A percentile compares a stretch with the other conserved stretches of the same genome.
These are phyloP conservation scores for Mormyrops attenuatus DNA, from an alignment of 2,797 vertebrate genomes.

Conservation along the genomic window DNA sequence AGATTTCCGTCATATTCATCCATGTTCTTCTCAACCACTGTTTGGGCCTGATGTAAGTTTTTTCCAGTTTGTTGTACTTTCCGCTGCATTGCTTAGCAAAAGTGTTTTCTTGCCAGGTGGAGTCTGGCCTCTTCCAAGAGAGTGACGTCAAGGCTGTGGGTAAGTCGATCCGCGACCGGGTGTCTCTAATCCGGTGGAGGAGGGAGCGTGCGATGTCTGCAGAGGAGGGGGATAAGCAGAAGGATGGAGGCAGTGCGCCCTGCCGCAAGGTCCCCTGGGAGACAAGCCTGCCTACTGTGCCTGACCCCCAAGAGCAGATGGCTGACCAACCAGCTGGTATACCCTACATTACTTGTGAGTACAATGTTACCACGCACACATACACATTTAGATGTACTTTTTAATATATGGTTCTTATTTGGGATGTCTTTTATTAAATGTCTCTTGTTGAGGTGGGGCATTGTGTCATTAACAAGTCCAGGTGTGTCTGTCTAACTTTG, in stretches of 20 bases:
- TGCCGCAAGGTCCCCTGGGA: slow-evolving; percentile 72
- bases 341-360: slow-evolving; percentile 77
- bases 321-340: slow-evolving; percentile 67
- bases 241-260: slow-evolving; percentile 44
- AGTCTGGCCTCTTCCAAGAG: slow-evolving; percentile 94
- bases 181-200: slow-evolving; percentile 89
- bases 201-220: slow-evolving; percentile 69
- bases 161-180: slow-evolving; percentile 91
- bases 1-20: background rate
- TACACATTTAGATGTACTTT: background rate
- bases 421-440: background rate
- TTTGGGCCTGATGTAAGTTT: background rate
- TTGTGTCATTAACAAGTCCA: background rate
- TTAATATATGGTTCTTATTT: background rate
- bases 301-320: slow-evolving; percentile 75
- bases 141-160: slow-evolving; percentile 90
- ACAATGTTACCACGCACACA: background rate
- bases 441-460: background rate
- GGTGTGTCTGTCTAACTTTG: background rate
- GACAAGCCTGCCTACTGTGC: slow-evolving; percentile 43
- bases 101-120: slow-evolving; percentile 68
- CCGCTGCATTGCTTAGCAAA: background rate
- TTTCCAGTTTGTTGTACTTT: background rate
- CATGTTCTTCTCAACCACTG: background rate
- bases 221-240: slow-evolving; percentile 39